phyloP scores from a whole-genome alignment of 2,113 vertebrate genomes.

The Nothocercus nigrocapillus region DNA sequence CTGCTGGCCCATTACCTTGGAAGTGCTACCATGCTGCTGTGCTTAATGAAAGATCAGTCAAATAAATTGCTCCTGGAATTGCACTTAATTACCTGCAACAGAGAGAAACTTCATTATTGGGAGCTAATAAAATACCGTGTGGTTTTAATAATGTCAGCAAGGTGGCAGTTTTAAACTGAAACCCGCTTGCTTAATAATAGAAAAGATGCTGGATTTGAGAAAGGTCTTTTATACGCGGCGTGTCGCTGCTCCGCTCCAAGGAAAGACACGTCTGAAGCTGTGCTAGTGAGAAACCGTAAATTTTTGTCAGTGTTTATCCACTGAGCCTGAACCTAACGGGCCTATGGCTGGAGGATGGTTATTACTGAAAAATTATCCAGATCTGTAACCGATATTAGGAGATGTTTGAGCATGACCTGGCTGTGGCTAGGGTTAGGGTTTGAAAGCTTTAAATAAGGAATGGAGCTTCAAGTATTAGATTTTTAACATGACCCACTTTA shows the following conservation, averaged over 20 bases:
- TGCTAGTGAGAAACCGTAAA: background rate
- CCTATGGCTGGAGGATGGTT: background rate
- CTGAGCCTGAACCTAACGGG: background rate
- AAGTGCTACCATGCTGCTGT: background rate
- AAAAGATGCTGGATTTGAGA: background rate
- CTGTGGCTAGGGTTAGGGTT: background rate
- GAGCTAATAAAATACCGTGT: background rate
- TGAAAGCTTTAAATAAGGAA: background rate
- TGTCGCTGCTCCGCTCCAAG: background rate
- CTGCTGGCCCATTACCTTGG: background rate
- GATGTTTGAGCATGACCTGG: accelerated
- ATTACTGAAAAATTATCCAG: background rate
- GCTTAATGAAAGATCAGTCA: conserved; percentile 12
- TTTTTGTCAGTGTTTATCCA: conserved; percentile 20
- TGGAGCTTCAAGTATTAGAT: background rate
- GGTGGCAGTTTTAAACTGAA: conserved; percentile 25
- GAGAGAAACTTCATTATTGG: background rate
- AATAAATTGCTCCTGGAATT: conserved; percentile 5
- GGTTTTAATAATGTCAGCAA: background rate
- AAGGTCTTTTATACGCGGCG: background rate
- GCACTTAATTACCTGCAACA: background rate
- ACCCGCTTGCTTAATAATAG: conserved; percentile 5
- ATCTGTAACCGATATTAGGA: background rate
- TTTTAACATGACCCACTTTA: background rate
- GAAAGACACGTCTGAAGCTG: background rate